phyloP scores from a whole-genome alignment of 2,113 vertebrate species.

The Patagioenas fasciata region DNA sequence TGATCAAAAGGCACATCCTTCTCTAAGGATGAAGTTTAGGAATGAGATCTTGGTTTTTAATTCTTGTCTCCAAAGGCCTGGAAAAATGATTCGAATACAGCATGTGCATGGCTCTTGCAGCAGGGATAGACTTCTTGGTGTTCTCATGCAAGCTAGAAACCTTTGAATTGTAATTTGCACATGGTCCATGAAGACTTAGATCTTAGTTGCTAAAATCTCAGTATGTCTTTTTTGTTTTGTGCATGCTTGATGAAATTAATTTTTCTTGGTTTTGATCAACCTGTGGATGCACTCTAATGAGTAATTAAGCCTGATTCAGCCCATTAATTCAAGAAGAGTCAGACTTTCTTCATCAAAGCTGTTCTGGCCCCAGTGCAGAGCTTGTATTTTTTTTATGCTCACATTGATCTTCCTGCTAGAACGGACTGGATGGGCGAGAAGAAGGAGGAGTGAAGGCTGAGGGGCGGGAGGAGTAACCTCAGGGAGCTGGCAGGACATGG shows the following conservation, averaged over 20 bases:
- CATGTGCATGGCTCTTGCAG: background rate
- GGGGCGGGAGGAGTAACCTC: background rate
- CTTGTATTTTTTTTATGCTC: background rate
- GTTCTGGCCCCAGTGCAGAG: background rate
- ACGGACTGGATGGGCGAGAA: background rate
- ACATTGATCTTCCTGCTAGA: background rate
- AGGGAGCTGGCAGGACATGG: background rate
- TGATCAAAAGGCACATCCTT: background rate
- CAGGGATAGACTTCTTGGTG: background rate
- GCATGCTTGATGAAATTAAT: background rate
- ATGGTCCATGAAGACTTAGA: background rate
- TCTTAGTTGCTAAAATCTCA: background rate
- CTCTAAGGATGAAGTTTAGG: background rate
- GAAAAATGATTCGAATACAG: background rate
- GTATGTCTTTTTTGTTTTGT: background rate
- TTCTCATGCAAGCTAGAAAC: background rate
- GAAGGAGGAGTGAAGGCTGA: background rate
- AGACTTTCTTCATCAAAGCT: background rate
- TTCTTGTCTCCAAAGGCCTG: background rate
- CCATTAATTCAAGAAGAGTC: background rate
- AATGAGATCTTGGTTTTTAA: background rate
- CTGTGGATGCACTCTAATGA: background rate
- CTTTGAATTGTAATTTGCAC: background rate
- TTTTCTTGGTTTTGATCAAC: background rate
- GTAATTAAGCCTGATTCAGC: background rate